phyloP scores from a whole-genome alignment of 1,140 invertebrate species.

The Pseudomyrmex dendroicus region DNA sequence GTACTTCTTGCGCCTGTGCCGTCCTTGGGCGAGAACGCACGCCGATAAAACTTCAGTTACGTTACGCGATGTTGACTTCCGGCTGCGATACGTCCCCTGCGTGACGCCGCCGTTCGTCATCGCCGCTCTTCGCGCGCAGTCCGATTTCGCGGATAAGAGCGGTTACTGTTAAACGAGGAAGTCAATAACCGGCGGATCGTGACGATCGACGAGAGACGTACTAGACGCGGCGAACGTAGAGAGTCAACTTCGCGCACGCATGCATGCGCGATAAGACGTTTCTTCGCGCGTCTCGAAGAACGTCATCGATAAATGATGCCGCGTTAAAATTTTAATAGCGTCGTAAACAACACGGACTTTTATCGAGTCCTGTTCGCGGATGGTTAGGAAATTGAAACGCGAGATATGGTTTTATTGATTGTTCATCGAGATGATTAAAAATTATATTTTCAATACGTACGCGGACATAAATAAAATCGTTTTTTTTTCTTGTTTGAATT shows the following conservation, averaged over 20 bases:
- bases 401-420: not conserved
- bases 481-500: too few relatives aligned
- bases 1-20: conserved; percentile 26
- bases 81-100: conserved; percentile 52
- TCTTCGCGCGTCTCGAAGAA: conserved; percentile 14
- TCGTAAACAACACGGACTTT: not conserved
- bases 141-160: conserved; percentile 65
- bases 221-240: not conserved
- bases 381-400: not conserved
- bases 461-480: too few relatives aligned
- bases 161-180: conserved; percentile 55
- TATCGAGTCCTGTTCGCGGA: too few relatives aligned
- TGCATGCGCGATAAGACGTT: not conserved
- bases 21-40: conserved; percentile 51
- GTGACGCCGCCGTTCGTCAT: conserved; percentile 52
- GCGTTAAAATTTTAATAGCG: not conserved
- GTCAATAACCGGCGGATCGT: conserved; percentile 62
- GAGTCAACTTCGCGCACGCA: not conserved
- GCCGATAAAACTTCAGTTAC: conserved; percentile 57
- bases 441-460: not conserved
- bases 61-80: conserved; percentile 59
- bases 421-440: not conserved
- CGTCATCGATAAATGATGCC: not conserved
- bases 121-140: conserved; percentile 16
- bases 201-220: not conserved